Evolutionary conservation across 2,888 invertebrate genomes (phyloP), one percentile per base, ranked within the genome.

Genomic region (Agrochola lychnidis): DNA sequence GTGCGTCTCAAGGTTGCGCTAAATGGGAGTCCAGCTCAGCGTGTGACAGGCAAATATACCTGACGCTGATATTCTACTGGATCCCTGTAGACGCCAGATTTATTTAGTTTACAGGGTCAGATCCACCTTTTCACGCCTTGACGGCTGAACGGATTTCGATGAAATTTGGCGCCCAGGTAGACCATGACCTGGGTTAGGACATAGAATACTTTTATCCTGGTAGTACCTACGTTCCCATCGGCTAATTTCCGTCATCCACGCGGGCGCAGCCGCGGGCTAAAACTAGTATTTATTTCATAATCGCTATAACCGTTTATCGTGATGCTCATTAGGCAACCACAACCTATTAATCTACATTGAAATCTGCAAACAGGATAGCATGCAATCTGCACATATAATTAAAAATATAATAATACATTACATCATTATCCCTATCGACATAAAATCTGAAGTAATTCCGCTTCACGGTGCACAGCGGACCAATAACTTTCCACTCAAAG

Each of bases 401-500:
- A 40, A 70, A 70, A 61, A 19, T n/a, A 56, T 57, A 42, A 73
- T 40, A 53, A 48, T 22, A 75, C 12, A 72, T 40, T 45, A 30
- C 0, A 61, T 76, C 0, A 61, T 76, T 53, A 67, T 81, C 70
- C 66, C 51, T 30, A 53, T 36, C n/a, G 48, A 61, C 14, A 75
- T 42, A 42, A 53, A 67, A 51, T 72, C 69, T 40, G 30, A 9
- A 70, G 12, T 74, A 78, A 62, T 73, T 22, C 51, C 40, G 19
- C 45, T 51, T 25, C 62, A 75, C 62, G 30, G 73, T 45, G 40
- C 83, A 73, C 82, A 73, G 63, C 68, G 85, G 84, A 76, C 71
- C 85, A 76, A 84, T 85, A 84, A 86, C 77, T 77, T 79, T 63
- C 62, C 67, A 71, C 78, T 76, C 73, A 77, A 83, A 80, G 78